Percentiles rank a stretch among this genome's conserved stretches.
Conservation (phyloP, 2,113 vertebrate genomes). For the Macrotis lagotis region DNA sequence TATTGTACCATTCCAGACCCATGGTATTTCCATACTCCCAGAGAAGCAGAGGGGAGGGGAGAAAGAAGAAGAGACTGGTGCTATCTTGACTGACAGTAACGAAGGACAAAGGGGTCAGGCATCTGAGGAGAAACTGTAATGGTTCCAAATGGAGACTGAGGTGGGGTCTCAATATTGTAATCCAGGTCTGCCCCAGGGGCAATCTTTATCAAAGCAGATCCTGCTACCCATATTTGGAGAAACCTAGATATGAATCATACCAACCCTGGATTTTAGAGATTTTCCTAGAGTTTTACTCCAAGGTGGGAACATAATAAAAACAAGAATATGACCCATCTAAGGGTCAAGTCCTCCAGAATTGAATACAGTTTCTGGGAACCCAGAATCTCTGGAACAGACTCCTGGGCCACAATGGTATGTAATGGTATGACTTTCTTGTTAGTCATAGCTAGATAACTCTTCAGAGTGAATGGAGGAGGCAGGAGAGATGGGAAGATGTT, state of each 20-base stretch:
- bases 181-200: not conserved
- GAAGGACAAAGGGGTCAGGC: not conserved
- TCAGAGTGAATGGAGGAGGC: not conserved
- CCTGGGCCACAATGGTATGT: not conserved
- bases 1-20: not conserved
- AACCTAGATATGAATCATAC: not conserved
- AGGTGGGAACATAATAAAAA: not conserved
- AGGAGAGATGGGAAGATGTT: not conserved
- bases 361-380: not conserved
- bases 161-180: not conserved
- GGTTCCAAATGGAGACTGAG: not conserved
- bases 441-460: not conserved
- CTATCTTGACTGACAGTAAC: not conserved
- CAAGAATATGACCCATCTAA: not conserved
- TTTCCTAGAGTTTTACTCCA: not conserved
- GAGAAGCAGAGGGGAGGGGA: not conserved
- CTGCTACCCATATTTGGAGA: not conserved
- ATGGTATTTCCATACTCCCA: not conserved
- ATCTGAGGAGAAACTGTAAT: not conserved
- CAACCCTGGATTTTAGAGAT: not conserved
- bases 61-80: not conserved
- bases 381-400: not conserved
- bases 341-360: not conserved
- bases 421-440: not conserved
- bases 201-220: not conserved